A percentile compares a stretch with the other conserved stretches of the same genome.
These are phyloP conservation scores for Hyperoplus immaculatus DNA, from an alignment of 2,797 vertebrate genomes.

Conservation along the genomic window DNA sequence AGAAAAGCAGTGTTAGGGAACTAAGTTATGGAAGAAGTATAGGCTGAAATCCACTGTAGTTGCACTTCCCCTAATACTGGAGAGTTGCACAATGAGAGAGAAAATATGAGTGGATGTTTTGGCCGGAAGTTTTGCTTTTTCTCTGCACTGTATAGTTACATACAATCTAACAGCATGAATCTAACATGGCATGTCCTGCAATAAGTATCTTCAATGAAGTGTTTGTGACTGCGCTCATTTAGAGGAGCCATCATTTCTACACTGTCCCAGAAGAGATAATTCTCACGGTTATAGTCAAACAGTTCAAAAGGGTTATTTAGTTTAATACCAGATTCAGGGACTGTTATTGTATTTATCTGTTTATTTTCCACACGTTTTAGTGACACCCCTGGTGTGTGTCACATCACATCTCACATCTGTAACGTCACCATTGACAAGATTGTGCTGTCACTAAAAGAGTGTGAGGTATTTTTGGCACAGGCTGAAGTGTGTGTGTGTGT, in stretches of 20 bases:
- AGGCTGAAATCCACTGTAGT: slow-evolving; percentile 5
- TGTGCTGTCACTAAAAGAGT: not conserved
- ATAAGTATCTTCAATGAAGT: not conserved
- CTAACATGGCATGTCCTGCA: not conserved
- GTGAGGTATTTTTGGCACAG: slow-evolving; percentile 13
- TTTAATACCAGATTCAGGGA: not conserved
- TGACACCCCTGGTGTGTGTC: not conserved
- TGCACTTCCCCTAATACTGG: slow-evolving; percentile 37
- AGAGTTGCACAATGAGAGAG: slow-evolving; percentile 36
- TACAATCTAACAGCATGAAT: not conserved
- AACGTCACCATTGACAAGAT: not conserved
- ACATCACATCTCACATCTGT: not conserved
- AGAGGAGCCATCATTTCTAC: not conserved
- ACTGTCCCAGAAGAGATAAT: too few species aligned
- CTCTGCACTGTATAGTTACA: not conserved
- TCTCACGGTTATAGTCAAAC: too few species aligned
- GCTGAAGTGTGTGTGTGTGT: slow-evolving; percentile 5
- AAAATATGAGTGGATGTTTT: slow-evolving; percentile 28
- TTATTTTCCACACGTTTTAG: not conserved
- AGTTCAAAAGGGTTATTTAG: too few species aligned
- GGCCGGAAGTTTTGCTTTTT: not conserved
- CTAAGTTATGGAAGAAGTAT: not conserved
- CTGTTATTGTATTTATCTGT: not conserved
- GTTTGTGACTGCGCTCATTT: not conserved
- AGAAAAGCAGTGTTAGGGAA: slow-evolving; percentile 9